Conservation (phyloP, 2,113 vertebrate genomes). For the Gnathochromis pfefferi region DNA sequence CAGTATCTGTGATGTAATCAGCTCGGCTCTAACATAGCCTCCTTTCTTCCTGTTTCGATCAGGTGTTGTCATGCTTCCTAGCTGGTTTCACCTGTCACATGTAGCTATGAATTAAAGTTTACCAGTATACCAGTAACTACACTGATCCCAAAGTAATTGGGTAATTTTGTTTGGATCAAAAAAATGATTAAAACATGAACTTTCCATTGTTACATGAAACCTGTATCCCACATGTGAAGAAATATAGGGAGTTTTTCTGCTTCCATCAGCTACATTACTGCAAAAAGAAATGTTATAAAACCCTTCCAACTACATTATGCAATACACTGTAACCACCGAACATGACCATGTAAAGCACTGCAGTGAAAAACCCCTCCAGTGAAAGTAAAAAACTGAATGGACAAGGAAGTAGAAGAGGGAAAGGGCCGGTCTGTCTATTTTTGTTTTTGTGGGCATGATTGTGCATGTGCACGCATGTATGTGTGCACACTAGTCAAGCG, state of each 20-base stretch:
- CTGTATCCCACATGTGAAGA: background rate
- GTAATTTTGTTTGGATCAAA: background rate
- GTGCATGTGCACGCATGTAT: background rate
- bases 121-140: background rate
- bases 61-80: background rate
- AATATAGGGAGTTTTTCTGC: background rate
- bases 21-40: background rate
- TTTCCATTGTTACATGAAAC: background rate
- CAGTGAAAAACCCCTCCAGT: background rate
- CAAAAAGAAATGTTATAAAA: background rate
- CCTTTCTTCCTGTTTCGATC: constrained; percentile 31
- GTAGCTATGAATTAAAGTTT: background rate
- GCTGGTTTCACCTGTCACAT: background rate
- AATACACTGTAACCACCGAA: background rate
- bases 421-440: background rate
- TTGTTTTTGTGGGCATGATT: background rate
- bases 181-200: background rate
- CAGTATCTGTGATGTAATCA: background rate
- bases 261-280: background rate
- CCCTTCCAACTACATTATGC: background rate
- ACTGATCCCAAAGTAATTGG: background rate
- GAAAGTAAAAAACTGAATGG: background rate
- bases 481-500: background rate
- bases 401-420: background rate
- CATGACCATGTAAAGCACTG: background rate